These are phyloP conservation scores for Microplitis manilae DNA, from an alignment of 2,888 invertebrate species.

Conservation along the genomic window DNA sequence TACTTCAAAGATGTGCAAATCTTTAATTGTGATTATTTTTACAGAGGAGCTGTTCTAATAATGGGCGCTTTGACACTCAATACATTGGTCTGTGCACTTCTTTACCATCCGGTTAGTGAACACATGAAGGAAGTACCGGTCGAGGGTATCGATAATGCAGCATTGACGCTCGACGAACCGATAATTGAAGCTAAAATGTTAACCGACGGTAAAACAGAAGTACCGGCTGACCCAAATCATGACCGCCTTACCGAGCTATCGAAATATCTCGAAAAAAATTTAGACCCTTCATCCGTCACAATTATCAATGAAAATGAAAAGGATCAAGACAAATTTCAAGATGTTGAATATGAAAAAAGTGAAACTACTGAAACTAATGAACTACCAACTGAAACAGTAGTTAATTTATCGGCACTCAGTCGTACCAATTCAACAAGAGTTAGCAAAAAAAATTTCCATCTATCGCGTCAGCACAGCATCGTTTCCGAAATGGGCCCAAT, in stretches of 20 bases:
- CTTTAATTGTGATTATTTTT: conserved; percentile 34
- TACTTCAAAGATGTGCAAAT: not conserved
- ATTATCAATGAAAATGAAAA: conserved; percentile 27
- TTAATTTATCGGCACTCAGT: conserved; percentile 41
- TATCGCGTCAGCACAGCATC: conserved; percentile 55
- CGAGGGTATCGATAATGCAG: conserved; percentile 68
- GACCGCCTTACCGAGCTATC: conserved; percentile 56
- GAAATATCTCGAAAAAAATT: conserved; percentile 23
- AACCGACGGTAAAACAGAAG: conserved; percentile 25
- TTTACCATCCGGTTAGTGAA: conserved; percentile 87
- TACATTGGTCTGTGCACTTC: conserved; percentile 85
- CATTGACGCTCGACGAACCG: conserved; percentile 60
- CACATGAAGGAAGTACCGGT: conserved; percentile 79
- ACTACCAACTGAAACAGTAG: conserved; percentile 9
- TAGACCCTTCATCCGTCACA: conserved; percentile 10
- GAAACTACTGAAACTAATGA: not conserved
- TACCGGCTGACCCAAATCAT: conserved; percentile 69
- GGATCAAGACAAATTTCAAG: not conserved
- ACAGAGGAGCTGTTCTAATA: conserved; percentile 84
- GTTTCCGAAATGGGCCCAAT: conserved; percentile 56
- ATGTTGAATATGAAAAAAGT: not conserved
- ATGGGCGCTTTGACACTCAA: conserved; percentile 87
- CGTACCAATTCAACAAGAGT: conserved; percentile 46
- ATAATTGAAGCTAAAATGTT: conserved; percentile 35
- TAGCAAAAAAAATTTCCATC: conserved; percentile 46